Evolutionary conservation across 2,797 vertebrate species (phyloP).

Genomic region (Hybognathus amarus): DNA sequence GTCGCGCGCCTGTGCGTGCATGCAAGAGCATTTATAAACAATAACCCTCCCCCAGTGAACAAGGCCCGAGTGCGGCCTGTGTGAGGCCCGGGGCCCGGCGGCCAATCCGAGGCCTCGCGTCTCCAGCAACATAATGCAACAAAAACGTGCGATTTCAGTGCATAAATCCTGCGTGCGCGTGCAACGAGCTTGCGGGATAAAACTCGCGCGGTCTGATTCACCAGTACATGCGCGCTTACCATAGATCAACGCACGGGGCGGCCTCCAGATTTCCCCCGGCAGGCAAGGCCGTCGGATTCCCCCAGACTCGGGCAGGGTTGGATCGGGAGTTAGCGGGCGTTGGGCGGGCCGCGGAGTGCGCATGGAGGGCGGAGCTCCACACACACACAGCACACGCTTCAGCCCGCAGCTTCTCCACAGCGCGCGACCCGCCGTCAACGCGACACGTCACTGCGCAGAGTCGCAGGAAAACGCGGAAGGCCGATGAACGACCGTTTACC

Average conservation of each 20-base stretch:
- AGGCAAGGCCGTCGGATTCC: slow-evolving; percentile 80
- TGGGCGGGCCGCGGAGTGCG: slow-evolving; percentile 86
- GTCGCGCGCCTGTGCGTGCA: neutral
- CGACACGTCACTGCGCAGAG: slow-evolving; percentile 94
- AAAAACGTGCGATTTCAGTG: neutral
- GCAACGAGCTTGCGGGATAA: neutral
- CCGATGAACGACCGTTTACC: slow-evolving; percentile 49
- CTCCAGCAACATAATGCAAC: slow-evolving; percentile 25
- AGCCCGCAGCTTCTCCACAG: slow-evolving; percentile 89
- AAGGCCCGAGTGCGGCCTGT: slow-evolving; percentile 82
- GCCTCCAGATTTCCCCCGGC: slow-evolving; percentile 76
- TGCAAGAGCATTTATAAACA: slow-evolving; percentile 24
- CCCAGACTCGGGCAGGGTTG: slow-evolving; percentile 82
- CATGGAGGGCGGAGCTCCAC: slow-evolving; percentile 90
- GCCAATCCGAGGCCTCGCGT: slow-evolving; percentile 56
- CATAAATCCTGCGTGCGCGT: neutral
- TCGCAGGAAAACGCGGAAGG: slow-evolving; percentile 94
- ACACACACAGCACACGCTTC: slow-evolving; percentile 75
- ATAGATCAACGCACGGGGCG: slow-evolving; percentile 72
- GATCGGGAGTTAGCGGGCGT: slow-evolving; percentile 81
- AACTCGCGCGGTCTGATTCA: neutral
- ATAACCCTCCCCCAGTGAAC: slow-evolving; percentile 42
- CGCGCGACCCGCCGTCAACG: slow-evolving; percentile 93
- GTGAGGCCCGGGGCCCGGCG: slow-evolving; percentile 73
- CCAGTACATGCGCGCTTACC: slow-evolving; percentile 69